phyloP scores from a whole-genome alignment of 2,113 vertebrate genomes.

The Notothenia rossii region DNA sequence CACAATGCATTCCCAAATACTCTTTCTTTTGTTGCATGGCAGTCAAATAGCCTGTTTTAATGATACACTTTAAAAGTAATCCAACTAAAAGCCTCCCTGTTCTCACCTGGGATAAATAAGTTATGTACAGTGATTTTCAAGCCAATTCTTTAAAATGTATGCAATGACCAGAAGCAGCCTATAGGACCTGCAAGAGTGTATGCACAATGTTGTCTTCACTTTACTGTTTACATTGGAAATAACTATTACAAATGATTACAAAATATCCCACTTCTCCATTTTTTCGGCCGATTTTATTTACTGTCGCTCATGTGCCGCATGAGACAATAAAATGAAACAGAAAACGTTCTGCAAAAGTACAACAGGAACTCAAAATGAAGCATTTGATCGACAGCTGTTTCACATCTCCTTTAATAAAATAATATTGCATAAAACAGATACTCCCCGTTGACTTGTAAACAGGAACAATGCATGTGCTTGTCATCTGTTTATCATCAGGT shows the following conservation, averaged over 20 bases:
- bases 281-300: neutral
- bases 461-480: neutral
- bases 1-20: slow-evolving; percentile 13
- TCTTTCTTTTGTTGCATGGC: slow-evolving; percentile 6
- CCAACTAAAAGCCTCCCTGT: slow-evolving; percentile 45
- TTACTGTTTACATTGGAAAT: neutral
- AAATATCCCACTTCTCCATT: neutral
- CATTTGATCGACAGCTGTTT: neutral
- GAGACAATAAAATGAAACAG: neutral
- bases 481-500: neutral
- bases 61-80: neutral
- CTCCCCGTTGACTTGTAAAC: neutral
- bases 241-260: neutral
- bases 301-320: neutral
- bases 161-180: slow-evolving; percentile 2
- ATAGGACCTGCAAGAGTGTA: neutral
- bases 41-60: slow-evolving; percentile 23
- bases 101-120: slow-evolving; percentile 29
- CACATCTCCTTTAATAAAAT: neutral
- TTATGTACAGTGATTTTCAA: slow-evolving; percentile 31
- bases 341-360: neutral
- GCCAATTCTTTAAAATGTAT: slow-evolving; percentile 32
- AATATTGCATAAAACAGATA: neutral
- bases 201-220: neutral
- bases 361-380: neutral